Percentiles rank a stretch among this genome's conserved stretches.
phyloP scores from a whole-genome alignment of 2,797 vertebrate species.

The Anableps anableps region DNA sequence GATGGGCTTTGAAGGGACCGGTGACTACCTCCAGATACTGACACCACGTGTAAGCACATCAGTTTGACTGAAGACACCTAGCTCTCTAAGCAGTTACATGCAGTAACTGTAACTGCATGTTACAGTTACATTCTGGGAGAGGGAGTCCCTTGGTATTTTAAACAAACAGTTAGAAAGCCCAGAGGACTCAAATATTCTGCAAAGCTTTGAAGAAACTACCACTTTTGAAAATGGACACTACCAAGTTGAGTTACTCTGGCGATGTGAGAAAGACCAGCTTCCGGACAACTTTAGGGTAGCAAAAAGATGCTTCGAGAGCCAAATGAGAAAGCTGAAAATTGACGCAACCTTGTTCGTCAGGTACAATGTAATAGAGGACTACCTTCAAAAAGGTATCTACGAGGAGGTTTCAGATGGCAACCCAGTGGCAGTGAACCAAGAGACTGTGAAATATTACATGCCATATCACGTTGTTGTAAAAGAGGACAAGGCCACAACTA shows the following conservation, averaged over 20 bases:
- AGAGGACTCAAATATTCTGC: not conserved
- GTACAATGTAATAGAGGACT: slow-evolving; percentile 24
- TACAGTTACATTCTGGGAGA: slow-evolving; percentile 40
- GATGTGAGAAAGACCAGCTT: not conserved
- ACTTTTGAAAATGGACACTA: slow-evolving; percentile 11
- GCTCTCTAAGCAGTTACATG: slow-evolving; percentile 18
- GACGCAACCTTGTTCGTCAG: slow-evolving; percentile 8
- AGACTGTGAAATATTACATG: slow-evolving; percentile 16
- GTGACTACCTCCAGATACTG: slow-evolving; percentile 25
- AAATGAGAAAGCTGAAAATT: slow-evolving; percentile 4
- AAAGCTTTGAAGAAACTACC: slow-evolving; percentile 1
- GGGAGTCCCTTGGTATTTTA: slow-evolving; percentile 32
- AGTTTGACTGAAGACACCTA: slow-evolving; percentile 4
- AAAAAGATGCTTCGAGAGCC: slow-evolving; percentile 8
- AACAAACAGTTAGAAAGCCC: not conserved
- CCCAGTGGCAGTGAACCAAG: not conserved
- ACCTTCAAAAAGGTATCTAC: slow-evolving; percentile 21
- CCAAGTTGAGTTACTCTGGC: slow-evolving; percentile 20
- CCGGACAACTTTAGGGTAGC: slow-evolving; percentile 14
- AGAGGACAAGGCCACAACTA: slow-evolving; percentile 22
- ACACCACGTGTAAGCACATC: slow-evolving; percentile 27
- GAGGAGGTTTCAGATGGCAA: not conserved
- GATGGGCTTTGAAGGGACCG: slow-evolving; percentile 38
- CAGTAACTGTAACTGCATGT: too few species aligned
- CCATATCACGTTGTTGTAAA: slow-evolving; percentile 17